Evolutionary conservation across 2,888 invertebrate species (phyloP).

Genomic region (Leucozona laternaria): DNA sequence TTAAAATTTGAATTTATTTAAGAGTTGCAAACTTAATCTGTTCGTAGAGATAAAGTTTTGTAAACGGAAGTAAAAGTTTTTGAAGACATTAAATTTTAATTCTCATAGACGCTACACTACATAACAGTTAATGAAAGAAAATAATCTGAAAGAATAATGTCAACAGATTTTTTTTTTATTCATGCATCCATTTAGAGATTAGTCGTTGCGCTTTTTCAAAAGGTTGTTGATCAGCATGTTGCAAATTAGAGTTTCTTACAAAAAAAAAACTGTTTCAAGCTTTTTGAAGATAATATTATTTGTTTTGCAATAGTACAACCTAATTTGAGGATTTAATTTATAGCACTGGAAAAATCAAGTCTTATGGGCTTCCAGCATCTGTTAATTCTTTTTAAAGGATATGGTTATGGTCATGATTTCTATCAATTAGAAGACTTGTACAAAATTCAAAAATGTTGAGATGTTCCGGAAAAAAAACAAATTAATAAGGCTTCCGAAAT

Average conservation of each 20-base stretch:
- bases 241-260: not conserved
- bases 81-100: conserved; percentile 32
- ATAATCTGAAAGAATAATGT: not conserved
- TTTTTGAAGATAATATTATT: not conserved
- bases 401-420: too few relatives aligned
- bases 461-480: too few relatives aligned
- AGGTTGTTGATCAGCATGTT: not conserved
- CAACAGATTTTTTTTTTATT: not conserved
- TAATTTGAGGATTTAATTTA: too few relatives aligned
- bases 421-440: too few relatives aligned
- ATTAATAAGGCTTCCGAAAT: too few relatives aligned
- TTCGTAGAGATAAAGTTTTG: not conserved
- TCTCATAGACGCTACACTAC: not conserved
- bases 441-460: too few relatives aligned
- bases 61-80: conserved; percentile 2
- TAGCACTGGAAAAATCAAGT: too few relatives aligned
- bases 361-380: too few relatives aligned
- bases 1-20: conserved; percentile 6
- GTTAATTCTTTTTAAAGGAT: too few relatives aligned
- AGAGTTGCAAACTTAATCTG: conserved; percentile 33
- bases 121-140: conserved; percentile 5
- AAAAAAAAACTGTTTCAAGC: not conserved
- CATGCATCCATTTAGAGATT: not conserved
- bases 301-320: too few relatives aligned
- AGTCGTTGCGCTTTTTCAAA: not conserved